A percentile compares a stretch with the other conserved stretches of the same genome.
These are phyloP conservation scores for Protobothrops mucrosquamatus DNA, from an alignment of 2,113 vertebrate genomes.

Conservation along the genomic window DNA sequence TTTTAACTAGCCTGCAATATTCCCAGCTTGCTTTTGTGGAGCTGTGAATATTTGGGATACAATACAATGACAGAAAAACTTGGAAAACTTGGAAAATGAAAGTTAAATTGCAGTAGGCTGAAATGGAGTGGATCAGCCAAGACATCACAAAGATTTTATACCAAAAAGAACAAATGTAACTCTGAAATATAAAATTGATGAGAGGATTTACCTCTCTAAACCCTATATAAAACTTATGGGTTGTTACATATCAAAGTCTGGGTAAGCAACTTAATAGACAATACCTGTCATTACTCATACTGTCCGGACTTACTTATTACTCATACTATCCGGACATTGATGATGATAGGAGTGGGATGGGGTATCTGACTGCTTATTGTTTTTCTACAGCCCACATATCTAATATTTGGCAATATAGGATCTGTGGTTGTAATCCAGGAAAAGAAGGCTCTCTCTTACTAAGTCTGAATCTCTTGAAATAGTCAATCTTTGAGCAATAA, in stretches of 20 bases:
- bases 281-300: background rate
- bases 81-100: background rate
- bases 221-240: background rate
- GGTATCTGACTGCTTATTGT: background rate
- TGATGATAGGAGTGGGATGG: background rate
- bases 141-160: constrained; percentile 16
- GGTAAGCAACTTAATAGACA: background rate
- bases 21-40: background rate
- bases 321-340: background rate
- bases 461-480: background rate
- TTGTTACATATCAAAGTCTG: background rate
- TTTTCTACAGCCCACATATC: background rate
- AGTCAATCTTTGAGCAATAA: constrained; percentile 4
- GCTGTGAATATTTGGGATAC: background rate
- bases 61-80: background rate
- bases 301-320: background rate
- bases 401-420: background rate
- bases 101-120: background rate
- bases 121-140: background rate
- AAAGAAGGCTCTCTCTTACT: background rate
- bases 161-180: background rate
- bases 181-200: background rate
- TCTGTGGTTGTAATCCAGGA: background rate
- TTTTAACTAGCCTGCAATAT: background rate
- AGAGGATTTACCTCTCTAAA: background rate